These are phyloP conservation scores for Zaprionus inermis DNA, from an alignment of 1,140 invertebrate genomes.

Conservation along the genomic window DNA sequence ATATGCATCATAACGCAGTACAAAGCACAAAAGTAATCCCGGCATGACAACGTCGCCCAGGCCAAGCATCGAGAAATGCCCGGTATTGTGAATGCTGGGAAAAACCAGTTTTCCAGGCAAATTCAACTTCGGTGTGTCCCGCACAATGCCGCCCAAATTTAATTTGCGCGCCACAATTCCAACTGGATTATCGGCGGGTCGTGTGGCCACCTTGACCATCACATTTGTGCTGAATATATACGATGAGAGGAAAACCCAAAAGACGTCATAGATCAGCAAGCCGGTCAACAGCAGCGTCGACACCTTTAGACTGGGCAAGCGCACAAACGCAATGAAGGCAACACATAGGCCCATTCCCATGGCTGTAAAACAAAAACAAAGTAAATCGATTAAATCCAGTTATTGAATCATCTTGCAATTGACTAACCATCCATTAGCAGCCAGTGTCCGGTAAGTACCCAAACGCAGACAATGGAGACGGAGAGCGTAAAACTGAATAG, in stretches of 20 bases:
- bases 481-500: slow-evolving; percentile 96
- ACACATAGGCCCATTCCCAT: slow-evolving; percentile 98
- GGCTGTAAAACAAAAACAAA: slow-evolving; percentile 86
- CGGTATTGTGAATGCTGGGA: slow-evolving; percentile 97
- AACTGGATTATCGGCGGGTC: slow-evolving; percentile 98
- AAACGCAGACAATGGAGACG: slow-evolving; percentile 97
- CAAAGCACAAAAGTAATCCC: slow-evolving; percentile 97
- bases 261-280: slow-evolving; percentile 97
- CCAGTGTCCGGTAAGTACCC: slow-evolving; percentile 99
- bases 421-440: slow-evolving; percentile 95
- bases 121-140: slow-evolving; percentile 96
- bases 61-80: slow-evolving; percentile 98
- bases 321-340: slow-evolving; percentile 98
- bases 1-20: slow-evolving; percentile 97
- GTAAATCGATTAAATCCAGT: slow-evolving; percentile 1
- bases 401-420: neutral
- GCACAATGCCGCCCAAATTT: slow-evolving; percentile 93
- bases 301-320: slow-evolving; percentile 97
- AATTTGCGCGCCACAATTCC: slow-evolving; percentile 96
- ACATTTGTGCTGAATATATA: slow-evolving; percentile 99
- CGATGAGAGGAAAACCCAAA: slow-evolving; percentile 99
- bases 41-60: slow-evolving; percentile 99
- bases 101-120: slow-evolving; percentile 98
- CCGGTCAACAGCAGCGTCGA: slow-evolving; percentile 97
- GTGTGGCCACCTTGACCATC: slow-evolving; percentile 95